Base-by-base conservation (phyloP, 2,113 vertebrate species). In the Rallus limicola region DNA sequence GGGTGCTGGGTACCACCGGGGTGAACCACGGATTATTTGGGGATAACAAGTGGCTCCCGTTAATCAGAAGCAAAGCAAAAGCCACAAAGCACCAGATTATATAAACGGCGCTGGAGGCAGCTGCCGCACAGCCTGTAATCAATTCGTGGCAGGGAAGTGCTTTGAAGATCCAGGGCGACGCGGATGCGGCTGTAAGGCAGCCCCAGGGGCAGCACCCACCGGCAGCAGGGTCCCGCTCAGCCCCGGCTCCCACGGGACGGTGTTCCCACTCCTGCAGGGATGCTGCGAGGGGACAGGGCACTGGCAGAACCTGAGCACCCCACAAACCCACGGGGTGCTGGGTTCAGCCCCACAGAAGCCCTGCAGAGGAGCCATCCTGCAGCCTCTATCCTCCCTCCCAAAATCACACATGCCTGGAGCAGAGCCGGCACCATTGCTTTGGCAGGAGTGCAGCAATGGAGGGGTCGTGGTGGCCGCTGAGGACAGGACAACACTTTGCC, bases 61-160 rank as follows among this genome's bases (percentile, higher is more conserved):
- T 50, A 67, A 81, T 46, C 72, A 65, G 91, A 86, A 87, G 77
- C 89, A 23, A 71, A 91, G 85, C 33, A 7, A 77, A 83, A 84
- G 81, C 71, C 3, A 10, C 7, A 3, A 29, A 88, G 68, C 4
- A 2, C 26, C 93, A 58, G 50, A 88, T 95, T 91, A 87, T 17
- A 69, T 91, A 96, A 95, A 92, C 5, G 48, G 77, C 5, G 55
- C 91, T 71, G 80, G 88, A 70, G 82, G 94, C 92, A 85, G 93
- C 93, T 78, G 92, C 63, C 0, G 74, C 84, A 48, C 91, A 76
- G 94, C 18, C 84, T 84, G 89, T 72, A 64, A 85, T 72, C 56
- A 94, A 95, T 74, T 65, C 11, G 8, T 64, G 77, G 77, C 86
- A 53, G 74, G 0, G 69, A 90, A 88, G 59, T 25, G 90, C 93